phyloP scores from a whole-genome alignment of 1,140 invertebrate genomes.

The Myzus persicae region DNA sequence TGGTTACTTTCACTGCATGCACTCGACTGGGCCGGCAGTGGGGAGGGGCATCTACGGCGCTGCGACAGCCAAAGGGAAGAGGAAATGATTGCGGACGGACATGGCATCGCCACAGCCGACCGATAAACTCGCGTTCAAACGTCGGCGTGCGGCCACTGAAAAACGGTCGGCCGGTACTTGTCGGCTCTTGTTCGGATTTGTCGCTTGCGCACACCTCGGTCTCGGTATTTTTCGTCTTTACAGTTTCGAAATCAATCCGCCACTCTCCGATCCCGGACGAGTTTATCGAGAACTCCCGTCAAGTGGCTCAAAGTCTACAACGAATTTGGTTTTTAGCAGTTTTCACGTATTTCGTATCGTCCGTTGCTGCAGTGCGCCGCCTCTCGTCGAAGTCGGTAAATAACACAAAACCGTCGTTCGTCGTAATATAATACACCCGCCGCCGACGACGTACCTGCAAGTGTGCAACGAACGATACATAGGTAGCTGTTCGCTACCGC shows the following conservation, averaged over 20 bases:
- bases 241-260: too few species aligned
- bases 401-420: neutral
- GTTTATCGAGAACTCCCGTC: neutral
- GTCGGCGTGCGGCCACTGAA: slow-evolving; percentile 31
- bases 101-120: neutral
- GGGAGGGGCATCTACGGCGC: neutral
- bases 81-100: slow-evolving; percentile 26
- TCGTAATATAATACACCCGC: neutral
- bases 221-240: neutral
- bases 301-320: neutral
- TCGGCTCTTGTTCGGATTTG: neutral
- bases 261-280: neutral
- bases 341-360: neutral
- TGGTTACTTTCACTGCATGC: slow-evolving; percentile 31
- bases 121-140: slow-evolving; percentile 21
- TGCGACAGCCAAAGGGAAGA: slow-evolving; percentile 30
- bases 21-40: neutral
- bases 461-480: neutral
- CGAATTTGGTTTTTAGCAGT: neutral
- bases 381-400: neutral
- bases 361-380: neutral
- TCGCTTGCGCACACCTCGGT: neutral
- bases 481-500: neutral
- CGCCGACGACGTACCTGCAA: neutral
- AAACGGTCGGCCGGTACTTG: neutral